Evolutionary conservation across 1,140 invertebrate species (phyloP).

Genomic region (Tenebrio molitor): DNA sequence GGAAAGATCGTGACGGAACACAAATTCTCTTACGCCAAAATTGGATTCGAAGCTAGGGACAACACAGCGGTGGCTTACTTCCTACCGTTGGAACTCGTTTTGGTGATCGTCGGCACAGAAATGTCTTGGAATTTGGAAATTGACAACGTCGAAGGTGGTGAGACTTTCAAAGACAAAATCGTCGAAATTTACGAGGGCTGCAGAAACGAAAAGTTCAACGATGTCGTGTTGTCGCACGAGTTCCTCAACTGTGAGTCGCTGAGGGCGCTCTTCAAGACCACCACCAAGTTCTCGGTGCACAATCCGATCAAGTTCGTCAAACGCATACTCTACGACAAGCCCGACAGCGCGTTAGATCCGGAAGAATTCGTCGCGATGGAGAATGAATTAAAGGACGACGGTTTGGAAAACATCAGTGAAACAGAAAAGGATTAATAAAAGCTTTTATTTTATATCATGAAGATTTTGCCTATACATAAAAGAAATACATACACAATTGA

Average conservation of each 20-base stretch:
- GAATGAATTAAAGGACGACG: background rate
- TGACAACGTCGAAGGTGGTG: conserved; percentile 50
- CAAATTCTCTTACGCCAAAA: conserved; percentile 45
- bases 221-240: conserved; percentile 57
- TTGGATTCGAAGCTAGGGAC: conserved; percentile 46
- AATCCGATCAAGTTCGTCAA: conserved; percentile 44
- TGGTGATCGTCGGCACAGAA: conserved; percentile 53
- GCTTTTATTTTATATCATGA: conserved; percentile 43
- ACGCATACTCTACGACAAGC: background rate
- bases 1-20: background rate
- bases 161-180: conserved; percentile 55
- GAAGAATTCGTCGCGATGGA: no score
- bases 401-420: background rate
- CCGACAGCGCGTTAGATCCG: background rate
- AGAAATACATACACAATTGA: conserved; percentile 39
- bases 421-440: conserved; percentile 21
- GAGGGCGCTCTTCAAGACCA: conserved; percentile 50
- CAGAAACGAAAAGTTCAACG: conserved; percentile 54
- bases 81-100: conserved; percentile 55
- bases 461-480: conserved; percentile 30
- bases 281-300: conserved; percentile 52
- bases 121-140: conserved; percentile 59
- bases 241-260: conserved; percentile 56
- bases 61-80: conserved; percentile 51
- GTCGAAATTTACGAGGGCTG: conserved; percentile 52